Conservation (phyloP, 2,888 invertebrate species). For the Noctuana brunneofusca region DNA sequence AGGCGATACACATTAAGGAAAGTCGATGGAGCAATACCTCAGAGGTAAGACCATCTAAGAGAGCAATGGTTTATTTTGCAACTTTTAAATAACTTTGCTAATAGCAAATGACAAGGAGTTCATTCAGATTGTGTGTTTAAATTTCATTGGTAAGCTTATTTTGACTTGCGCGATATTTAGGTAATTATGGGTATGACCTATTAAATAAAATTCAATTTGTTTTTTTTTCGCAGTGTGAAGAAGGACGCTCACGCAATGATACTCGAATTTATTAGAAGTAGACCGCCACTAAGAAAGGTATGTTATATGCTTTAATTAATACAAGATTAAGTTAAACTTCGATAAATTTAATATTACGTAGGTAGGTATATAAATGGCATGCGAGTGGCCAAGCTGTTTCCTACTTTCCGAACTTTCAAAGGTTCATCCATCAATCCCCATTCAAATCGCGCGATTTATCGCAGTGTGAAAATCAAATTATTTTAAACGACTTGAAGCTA, state of each 20-base stretch:
- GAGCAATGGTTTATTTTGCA: background rate
- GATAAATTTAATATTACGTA: too few relatives aligned
- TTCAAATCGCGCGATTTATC: too few relatives aligned
- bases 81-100: background rate
- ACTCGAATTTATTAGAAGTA: constrained; percentile 97
- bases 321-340: too few relatives aligned
- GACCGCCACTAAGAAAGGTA: constrained; percentile 96
- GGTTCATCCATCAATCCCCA: too few relatives aligned
- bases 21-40: constrained; percentile 91
- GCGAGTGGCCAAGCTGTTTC: too few relatives aligned
- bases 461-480: too few relatives aligned
- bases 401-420: too few relatives aligned
- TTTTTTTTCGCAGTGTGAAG: constrained; percentile 85
- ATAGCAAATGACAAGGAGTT: background rate
- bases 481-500: too few relatives aligned
- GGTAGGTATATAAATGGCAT: too few relatives aligned
- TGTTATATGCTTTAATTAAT: constrained; percentile 39
- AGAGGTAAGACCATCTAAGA: constrained; percentile 63
- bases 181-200: too few relatives aligned
- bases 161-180: background rate
- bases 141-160: background rate
- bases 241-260: constrained; percentile 98
- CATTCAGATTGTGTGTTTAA: background rate
- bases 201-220: constrained; percentile 23
- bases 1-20: constrained; percentile 95